Evolutionary conservation across 2,888 invertebrate species (phyloP).

Genomic region (Theodoxus fluviatilis): DNA sequence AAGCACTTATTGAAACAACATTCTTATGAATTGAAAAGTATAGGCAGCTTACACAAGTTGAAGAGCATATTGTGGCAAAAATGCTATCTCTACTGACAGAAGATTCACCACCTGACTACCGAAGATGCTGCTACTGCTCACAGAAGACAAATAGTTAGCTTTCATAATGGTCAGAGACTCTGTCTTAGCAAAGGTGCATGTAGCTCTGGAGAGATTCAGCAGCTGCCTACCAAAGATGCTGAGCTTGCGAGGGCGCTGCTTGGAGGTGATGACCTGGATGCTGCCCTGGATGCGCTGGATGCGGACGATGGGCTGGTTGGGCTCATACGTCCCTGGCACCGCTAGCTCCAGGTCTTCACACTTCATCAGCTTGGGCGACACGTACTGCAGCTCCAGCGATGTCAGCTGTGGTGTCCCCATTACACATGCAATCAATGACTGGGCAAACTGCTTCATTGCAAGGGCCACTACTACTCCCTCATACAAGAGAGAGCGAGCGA

Average conservation of each 20-base stretch:
- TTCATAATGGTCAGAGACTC: too few species aligned
- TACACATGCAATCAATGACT: too few species aligned
- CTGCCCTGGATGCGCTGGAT: conserved; percentile 91
- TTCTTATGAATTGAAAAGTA: too few species aligned
- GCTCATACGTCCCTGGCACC: conserved; percentile 97
- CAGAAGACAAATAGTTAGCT: too few species aligned
- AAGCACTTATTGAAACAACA: too few species aligned
- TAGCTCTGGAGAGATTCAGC: background rate
- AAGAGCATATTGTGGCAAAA: too few species aligned
- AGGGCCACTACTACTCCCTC: too few species aligned
- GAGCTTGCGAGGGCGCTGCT: conserved; percentile 94
- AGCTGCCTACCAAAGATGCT: conserved; percentile 75
- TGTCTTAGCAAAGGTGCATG: background rate
- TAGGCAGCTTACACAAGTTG: too few species aligned
- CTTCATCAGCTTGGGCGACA: conserved; percentile 87
- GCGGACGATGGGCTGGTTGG: conserved; percentile 78
- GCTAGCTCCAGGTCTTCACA: conserved; percentile 94
- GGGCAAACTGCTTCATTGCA: too few species aligned
- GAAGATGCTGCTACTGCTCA: too few species aligned
- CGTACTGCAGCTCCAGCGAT: conserved; percentile 78
- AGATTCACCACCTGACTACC: too few species aligned
- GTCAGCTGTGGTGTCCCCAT: conserved; percentile 65
- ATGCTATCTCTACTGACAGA: too few species aligned
- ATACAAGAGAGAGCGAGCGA: background rate
- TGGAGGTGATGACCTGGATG: conserved; percentile 94